Evolutionary conservation across 1,140 invertebrate genomes (phyloP).

Genomic region (Euwallacea similis): DNA sequence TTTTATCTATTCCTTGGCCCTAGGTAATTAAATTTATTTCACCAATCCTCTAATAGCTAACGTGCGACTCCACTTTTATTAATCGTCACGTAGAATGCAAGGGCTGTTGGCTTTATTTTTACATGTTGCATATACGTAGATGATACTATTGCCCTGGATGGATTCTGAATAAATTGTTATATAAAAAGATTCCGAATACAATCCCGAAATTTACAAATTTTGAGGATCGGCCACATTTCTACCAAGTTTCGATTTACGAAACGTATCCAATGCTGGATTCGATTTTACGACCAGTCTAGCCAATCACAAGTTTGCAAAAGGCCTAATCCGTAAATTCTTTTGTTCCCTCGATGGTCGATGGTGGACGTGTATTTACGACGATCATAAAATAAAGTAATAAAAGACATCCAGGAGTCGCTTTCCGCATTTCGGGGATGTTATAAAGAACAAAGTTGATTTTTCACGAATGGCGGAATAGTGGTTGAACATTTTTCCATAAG

Average conservation of each 20-base stretch:
- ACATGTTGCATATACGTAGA: no score
- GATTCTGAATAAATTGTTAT: not conserved
- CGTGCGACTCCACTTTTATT: constrained; percentile 8
- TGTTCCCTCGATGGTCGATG: not conserved
- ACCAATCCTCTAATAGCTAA: constrained; percentile 29
- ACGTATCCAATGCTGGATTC: constrained; percentile 4
- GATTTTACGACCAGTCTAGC: constrained; percentile 17
- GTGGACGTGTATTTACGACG: constrained; percentile 15
- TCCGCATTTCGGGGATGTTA: not conserved
- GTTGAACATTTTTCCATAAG: no score
- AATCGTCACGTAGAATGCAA: not conserved
- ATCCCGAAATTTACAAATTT: no score
- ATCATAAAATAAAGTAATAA: constrained; percentile 4
- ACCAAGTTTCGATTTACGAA: constrained; percentile 11
- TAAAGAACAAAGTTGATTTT: no score
- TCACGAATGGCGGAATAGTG: no score
- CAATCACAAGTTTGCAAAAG: constrained; percentile 4
- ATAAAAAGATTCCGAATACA: not conserved
- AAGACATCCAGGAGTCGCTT: not conserved
- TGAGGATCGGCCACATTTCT: not conserved
- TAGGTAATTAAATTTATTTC: constrained; percentile 34
- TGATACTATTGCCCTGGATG: not conserved
- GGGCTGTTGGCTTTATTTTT: constrained; percentile 3
- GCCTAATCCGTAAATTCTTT: constrained; percentile 21
- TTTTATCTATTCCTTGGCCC: constrained; percentile 22